Evolutionary conservation across 2,113 vertebrate genomes (phyloP).

Genomic region (Gymnocephalus cernua): DNA sequence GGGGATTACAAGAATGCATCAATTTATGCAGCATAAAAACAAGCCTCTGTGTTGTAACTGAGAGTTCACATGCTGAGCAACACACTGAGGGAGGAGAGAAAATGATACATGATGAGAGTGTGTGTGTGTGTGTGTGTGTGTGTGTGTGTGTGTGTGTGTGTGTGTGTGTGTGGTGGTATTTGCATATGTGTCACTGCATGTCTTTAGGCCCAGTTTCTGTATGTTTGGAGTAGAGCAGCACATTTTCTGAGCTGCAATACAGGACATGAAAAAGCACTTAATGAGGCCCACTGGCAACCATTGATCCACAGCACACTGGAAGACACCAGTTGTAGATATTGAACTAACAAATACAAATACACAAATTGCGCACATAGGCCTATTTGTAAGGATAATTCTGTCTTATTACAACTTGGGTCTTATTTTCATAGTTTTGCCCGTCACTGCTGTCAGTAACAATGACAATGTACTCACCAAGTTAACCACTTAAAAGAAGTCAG

Average conservation of each 20-base stretch:
- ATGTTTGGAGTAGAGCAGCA: conserved; percentile 27
- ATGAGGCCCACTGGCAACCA: conserved; percentile 35
- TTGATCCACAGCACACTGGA: conserved; percentile 27
- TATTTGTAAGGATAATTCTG: neutral
- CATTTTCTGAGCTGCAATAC: conserved; percentile 7
- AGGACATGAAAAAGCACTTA: conserved; percentile 39
- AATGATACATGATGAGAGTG: conserved; percentile 17
- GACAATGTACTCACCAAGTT: neutral
- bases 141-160: conserved; percentile 25
- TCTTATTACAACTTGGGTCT: neutral
- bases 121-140: conserved; percentile 27
- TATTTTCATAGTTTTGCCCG: neutral
- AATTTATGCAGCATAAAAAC: conserved; percentile 63
- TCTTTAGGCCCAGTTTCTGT: conserved; percentile 29
- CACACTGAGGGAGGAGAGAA: conserved; percentile 27
- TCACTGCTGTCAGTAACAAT: no score
- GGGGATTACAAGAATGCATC: conserved; percentile 21
- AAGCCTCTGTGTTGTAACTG: conserved; percentile 50
- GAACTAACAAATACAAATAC: neutral
- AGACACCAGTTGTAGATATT: conserved; percentile 17
- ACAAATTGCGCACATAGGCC: neutral
- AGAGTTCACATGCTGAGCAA: conserved; percentile 56
- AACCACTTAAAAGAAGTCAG: neutral
- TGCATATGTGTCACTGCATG: conserved; percentile 38
- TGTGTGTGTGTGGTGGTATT: conserved; percentile 25